phyloP scores from a whole-genome alignment of 2,797 vertebrate species.

The Anisognathus igniventris region DNA sequence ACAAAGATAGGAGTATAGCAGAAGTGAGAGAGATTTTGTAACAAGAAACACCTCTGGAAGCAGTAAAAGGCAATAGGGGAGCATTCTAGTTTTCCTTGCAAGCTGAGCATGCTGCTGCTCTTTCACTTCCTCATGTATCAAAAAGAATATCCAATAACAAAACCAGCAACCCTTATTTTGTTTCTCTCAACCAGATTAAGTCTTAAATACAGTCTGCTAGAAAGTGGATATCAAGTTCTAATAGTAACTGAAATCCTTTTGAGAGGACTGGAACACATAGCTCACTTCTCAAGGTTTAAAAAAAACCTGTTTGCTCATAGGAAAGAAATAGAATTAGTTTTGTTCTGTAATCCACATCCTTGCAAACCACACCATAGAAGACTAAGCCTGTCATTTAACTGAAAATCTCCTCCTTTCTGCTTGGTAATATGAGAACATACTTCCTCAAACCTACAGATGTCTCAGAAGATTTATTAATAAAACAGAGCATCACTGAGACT shows the following conservation, averaged over 20 bases:
- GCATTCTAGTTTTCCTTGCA: neutral
- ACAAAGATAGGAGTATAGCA: neutral
- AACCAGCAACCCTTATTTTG: neutral
- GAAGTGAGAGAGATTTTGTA: neutral
- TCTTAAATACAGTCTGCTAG: neutral
- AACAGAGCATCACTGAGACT: slow-evolving; percentile 8
- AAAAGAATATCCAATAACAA: neutral
- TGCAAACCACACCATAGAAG: neutral
- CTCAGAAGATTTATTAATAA: slow-evolving; percentile 42
- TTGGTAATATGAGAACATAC: neutral
- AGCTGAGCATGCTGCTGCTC: neutral
- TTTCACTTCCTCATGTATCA: neutral
- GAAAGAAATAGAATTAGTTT: neutral
- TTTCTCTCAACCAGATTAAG: neutral
- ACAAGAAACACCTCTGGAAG: neutral
- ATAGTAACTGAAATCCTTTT: neutral
- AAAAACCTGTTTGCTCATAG: neutral
- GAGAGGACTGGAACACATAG: neutral
- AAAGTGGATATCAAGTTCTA: neutral
- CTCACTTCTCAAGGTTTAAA: neutral
- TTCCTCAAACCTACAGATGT: neutral
- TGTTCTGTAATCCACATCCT: neutral
- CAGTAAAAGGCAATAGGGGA: neutral
- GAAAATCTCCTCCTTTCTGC: neutral
- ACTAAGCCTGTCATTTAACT: neutral